Conservation (phyloP, 2,113 vertebrate genomes). For the Corythornis madagascariensis region DNA sequence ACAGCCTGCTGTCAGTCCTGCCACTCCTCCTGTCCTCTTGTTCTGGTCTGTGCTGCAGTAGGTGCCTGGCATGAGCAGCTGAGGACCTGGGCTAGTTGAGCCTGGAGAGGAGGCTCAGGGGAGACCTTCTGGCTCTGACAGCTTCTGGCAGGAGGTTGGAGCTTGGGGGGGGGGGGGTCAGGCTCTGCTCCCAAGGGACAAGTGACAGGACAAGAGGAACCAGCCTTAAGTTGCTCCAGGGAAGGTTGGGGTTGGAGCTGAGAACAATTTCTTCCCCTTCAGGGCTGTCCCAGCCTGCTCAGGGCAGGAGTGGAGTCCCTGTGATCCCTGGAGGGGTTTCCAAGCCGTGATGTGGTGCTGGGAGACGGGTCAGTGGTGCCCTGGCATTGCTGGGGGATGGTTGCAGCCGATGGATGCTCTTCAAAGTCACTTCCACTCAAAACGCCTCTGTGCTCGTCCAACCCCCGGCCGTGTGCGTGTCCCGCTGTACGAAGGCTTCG, state of each 20-base stretch:
- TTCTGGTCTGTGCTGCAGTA: background rate
- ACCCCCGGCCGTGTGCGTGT: background rate
- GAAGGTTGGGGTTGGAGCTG: background rate
- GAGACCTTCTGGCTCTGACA: background rate
- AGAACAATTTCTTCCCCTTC: background rate
- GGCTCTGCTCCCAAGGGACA: background rate
- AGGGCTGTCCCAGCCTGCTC: background rate
- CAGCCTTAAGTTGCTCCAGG: background rate
- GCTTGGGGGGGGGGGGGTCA: background rate
- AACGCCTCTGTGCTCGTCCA: background rate
- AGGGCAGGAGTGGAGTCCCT: background rate
- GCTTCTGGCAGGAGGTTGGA: background rate
- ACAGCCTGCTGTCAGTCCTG: background rate
- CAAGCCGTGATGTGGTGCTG: background rate
- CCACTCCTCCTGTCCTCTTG: accelerated
- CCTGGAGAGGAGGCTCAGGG: background rate
- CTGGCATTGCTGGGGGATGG: background rate
- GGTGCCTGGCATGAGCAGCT: background rate
- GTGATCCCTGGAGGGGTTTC: background rate
- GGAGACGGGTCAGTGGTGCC: background rate
- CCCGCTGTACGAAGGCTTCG: background rate
- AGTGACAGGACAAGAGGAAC: background rate
- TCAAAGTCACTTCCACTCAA: background rate
- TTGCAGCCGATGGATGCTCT: background rate
- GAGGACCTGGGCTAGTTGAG: background rate